Conservation (phyloP, 2,797 vertebrate genomes). For the Lutjanus argentimaculatus region DNA sequence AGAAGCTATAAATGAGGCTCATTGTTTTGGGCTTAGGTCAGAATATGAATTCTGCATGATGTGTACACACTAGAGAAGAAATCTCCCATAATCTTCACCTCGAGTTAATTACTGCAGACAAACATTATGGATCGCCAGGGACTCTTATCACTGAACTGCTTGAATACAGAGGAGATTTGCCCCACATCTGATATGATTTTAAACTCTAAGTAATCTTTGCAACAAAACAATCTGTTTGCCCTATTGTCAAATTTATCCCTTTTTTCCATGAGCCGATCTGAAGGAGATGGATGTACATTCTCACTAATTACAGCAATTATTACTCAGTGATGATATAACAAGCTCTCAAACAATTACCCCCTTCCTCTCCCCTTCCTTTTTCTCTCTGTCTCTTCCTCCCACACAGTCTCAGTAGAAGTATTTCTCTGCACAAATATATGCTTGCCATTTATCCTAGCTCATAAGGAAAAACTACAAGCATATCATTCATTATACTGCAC, state of each 20-base stretch:
- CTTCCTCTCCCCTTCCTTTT: conserved; percentile 35
- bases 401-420: conserved; percentile 61
- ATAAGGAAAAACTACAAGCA: conserved; percentile 61
- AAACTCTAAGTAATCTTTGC: conserved; percentile 81
- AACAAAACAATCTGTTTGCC: conserved; percentile 85
- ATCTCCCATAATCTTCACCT: conserved; percentile 86
- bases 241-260: conserved; percentile 79
- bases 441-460: conserved; percentile 61
- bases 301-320: conserved; percentile 85
- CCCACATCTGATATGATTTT: conserved; percentile 83
- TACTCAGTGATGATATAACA: conserved; percentile 81
- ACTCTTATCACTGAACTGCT: conserved; percentile 72
- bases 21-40: conserved; percentile 81
- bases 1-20: conserved; percentile 75
- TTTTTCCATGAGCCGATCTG: conserved; percentile 69
- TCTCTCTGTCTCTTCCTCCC: conserved; percentile 60
- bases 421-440: conserved; percentile 66
- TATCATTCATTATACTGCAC: conserved; percentile 66
- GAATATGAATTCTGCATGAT: conserved; percentile 79
- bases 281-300: conserved; percentile 78
- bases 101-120: conserved; percentile 86
- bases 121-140: conserved; percentile 80
- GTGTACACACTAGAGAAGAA: conserved; percentile 76
- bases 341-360: conserved; percentile 79
- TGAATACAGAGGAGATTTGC: conserved; percentile 77